These are phyloP conservation scores for Cuculus canorus DNA, from an alignment of 2,797 vertebrate species.

Conservation along the genomic window DNA sequence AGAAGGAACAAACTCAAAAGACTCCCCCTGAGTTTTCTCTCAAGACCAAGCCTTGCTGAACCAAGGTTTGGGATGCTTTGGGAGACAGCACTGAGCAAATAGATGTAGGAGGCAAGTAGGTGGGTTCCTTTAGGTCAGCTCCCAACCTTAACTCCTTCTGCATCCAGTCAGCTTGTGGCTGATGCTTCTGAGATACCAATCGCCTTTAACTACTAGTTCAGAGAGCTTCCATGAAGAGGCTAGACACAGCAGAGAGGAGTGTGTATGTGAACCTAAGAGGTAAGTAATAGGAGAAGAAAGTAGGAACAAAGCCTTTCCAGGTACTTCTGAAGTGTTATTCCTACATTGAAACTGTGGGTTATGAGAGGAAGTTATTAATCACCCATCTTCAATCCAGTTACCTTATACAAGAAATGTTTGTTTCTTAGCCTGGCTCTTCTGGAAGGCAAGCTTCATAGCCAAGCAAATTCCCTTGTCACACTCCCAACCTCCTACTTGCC, in stretches of 20 bases:
- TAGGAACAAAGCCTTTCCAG: background rate
- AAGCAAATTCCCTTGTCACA: background rate
- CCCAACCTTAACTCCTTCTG: background rate
- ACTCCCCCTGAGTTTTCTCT: background rate
- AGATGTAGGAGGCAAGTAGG: background rate
- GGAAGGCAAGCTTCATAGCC: background rate
- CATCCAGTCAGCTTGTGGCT: background rate
- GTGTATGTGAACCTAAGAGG: background rate
- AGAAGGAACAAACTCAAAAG: background rate
- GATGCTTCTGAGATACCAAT: background rate
- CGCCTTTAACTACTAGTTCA: background rate
- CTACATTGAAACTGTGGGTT: background rate
- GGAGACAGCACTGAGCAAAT: background rate
- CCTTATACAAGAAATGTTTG: background rate
- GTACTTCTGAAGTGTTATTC: background rate
- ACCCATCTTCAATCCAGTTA: background rate
- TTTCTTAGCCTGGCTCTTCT: background rate
- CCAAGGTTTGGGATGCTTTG: background rate
- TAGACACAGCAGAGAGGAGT: background rate
- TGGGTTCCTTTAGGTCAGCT: background rate
- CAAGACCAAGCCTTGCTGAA: background rate
- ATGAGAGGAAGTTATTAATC: background rate
- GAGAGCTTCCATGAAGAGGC: background rate
- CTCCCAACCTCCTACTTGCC: background rate
- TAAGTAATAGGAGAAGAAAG: background rate